Base-by-base conservation (phyloP, 2,888 invertebrate species). In the Agriopis leucophaearia region DNA sequence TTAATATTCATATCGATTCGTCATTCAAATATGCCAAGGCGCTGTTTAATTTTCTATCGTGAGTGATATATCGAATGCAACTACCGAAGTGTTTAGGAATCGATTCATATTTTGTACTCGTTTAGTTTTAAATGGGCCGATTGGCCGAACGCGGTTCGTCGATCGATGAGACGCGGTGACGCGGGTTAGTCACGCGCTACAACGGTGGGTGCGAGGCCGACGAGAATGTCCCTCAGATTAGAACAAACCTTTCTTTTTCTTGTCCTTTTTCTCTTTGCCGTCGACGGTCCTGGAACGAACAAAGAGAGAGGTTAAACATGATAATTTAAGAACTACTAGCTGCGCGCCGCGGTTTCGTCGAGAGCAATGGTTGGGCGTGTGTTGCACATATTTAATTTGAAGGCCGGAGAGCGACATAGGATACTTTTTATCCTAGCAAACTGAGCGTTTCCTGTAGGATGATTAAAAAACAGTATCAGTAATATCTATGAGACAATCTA, bases 221-320 rank as follows among this genome's bases (percentile, higher is more conserved):
- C 78, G 83, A 80, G 77, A 78, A 78, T 71, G 77, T 70, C 73
- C 80, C 80, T 81, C 74, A 76, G 69, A 78, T 95, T 97, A 97
- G 94, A 98, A 97, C 93, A 97, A 96, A 89, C 97, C 97, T 95
- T 97, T 97, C 95, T 97, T 97, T 95, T 97, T 97, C 95, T 97
- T 97, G 88, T 95, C 96, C 94, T 97, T 97, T 92, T 97, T 97
- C 84, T 97, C 97, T 94, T 97, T 97, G 81, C 97, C 97, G 86
- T 97, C 97, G 79, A 97, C 96, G 75, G 96, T 95, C 91, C 96
- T 96, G 95, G 74, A 96, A 96, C 67, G 74, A 75, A 80, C 80
- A 66, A 47, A 54, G 15, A 5, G 52, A 42, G 27, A 27, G 12
- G 10, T 45, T 61, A 42, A n/a, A n/a, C 44, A 15, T 18, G 27